Percentiles rank a stretch among this genome's conserved stretches.
Evolutionary conservation across 1,140 invertebrate species (phyloP).

Genomic region (Acyrthosiphon pisum): DNA sequence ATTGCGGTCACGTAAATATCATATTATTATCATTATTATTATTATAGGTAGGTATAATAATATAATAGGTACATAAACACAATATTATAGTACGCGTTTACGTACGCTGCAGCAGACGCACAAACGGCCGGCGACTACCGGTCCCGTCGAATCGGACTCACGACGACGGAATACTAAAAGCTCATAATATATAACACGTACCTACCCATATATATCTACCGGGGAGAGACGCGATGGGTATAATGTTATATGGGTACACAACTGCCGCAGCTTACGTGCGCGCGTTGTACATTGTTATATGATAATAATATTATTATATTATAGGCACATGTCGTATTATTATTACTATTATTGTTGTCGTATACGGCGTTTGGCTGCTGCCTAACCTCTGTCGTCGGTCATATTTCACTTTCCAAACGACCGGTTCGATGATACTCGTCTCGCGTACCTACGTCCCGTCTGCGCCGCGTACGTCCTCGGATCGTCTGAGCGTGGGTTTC

Average conservation of each 20-base stretch:
- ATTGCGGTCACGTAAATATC: constrained; percentile 7
- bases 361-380: background rate
- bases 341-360: too few species aligned
- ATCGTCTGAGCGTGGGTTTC: background rate
- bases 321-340: background rate
- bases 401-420: background rate
- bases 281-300: background rate
- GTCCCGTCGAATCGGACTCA: constrained; percentile 22
- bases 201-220: too few species aligned
- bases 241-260: background rate
- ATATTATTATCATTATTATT: background rate
- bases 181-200: background rate
- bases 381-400: background rate
- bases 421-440: background rate
- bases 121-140: constrained; percentile 1
- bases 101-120: background rate
- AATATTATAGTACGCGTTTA: background rate
- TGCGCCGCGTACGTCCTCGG: background rate
- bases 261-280: background rate
- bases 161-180: constrained; percentile 28
- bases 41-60: background rate
- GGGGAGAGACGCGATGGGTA: background rate
- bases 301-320: background rate
- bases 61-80: background rate
- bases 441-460: background rate